Evolutionary conservation across 2,888 invertebrate species (phyloP).

Genomic region (Melanargia galathea): DNA sequence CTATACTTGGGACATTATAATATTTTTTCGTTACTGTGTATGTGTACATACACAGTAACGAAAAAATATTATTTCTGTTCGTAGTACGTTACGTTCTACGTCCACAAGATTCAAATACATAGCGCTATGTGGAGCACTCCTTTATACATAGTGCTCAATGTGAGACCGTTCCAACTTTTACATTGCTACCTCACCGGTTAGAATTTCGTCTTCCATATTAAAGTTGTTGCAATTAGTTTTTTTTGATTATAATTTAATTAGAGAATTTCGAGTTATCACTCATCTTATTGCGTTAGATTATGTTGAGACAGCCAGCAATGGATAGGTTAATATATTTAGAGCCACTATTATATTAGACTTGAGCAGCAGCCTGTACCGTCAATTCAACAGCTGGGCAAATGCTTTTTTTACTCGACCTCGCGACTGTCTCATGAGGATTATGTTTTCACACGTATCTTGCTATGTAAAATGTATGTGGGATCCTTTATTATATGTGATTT

Average conservation of each 20-base stretch:
- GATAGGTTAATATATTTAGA: too few species aligned
- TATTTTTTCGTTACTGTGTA: too few species aligned
- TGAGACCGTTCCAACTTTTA: conserved; percentile 62
- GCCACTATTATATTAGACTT: too few species aligned
- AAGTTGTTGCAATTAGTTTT: conserved; percentile 9
- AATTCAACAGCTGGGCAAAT: too few species aligned
- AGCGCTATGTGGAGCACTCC: conserved; percentile 58
- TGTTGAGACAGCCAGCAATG: neutral
- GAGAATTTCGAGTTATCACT: neutral
- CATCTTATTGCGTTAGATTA: neutral
- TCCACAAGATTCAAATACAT: conserved; percentile 62
- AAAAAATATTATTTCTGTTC: neutral
- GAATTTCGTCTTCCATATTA: conserved; percentile 27
- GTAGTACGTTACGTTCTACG: conserved; percentile 53
- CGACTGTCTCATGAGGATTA: too few species aligned
- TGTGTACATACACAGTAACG: too few species aligned
- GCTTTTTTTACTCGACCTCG: too few species aligned
- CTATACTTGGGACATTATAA: too few species aligned
- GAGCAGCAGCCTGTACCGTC: too few species aligned
- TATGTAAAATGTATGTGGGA: too few species aligned
- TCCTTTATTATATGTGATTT: too few species aligned
- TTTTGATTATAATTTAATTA: neutral
- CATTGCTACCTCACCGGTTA: conserved; percentile 43
- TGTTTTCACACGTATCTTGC: too few species aligned
- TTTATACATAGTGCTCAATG: conserved; percentile 56